phyloP scores from a whole-genome alignment of 2,797 vertebrate genomes.

The Anguilla megastoma region DNA sequence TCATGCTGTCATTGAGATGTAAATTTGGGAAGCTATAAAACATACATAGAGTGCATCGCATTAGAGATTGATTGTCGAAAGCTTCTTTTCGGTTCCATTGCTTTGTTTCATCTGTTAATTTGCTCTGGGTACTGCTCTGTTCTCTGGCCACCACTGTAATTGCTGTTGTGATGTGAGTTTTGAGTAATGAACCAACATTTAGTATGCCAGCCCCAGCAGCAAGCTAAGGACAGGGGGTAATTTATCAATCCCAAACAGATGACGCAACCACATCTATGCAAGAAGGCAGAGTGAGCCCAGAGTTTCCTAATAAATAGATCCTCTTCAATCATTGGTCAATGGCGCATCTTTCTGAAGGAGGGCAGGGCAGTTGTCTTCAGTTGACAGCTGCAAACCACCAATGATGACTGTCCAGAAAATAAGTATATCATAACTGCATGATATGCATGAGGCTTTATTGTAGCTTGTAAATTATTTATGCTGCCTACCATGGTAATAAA shows the following conservation, averaged over 20 bases:
- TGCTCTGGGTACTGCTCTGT: neutral
- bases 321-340: neutral
- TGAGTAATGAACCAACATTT: neutral
- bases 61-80: neutral
- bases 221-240: neutral
- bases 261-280: neutral
- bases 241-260: conserved; percentile 1
- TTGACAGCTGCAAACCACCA: neutral
- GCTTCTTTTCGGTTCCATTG: neutral
- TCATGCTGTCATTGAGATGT: neutral
- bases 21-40: neutral
- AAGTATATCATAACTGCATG: neutral
- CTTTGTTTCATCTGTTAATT: conserved; percentile 17
- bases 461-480: too few relatives aligned
- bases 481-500: too few relatives aligned
- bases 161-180: neutral
- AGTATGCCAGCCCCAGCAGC: neutral
- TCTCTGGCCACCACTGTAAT: neutral
- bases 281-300: neutral
- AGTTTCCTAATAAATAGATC: neutral
- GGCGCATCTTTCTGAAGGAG: neutral
- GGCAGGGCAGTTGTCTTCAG: neutral
- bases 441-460: too few relatives aligned
- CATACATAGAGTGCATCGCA: neutral
- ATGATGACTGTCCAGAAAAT: neutral